These are phyloP conservation scores for Eulemur coronatus DNA, from an alignment of 2,797 vertebrate genomes.

Conservation along the genomic window DNA sequence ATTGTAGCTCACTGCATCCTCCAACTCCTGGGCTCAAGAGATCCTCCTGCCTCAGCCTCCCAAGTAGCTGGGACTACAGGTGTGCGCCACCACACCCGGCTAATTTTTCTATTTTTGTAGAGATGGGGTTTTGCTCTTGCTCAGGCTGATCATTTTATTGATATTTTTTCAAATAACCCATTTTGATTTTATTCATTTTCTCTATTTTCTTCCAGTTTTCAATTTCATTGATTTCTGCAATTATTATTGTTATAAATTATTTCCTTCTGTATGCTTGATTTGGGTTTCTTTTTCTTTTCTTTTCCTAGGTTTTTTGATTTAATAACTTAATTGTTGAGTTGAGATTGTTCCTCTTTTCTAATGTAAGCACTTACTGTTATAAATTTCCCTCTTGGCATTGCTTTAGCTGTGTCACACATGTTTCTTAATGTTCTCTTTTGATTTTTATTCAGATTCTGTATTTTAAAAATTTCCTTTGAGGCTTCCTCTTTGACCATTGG, in stretches of 20 bases:
- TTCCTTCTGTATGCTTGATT: neutral
- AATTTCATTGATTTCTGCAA: neutral
- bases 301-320: neutral
- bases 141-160: neutral
- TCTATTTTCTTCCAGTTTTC: neutral
- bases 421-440: neutral
- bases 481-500: neutral
- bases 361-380: neutral
- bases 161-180: neutral
- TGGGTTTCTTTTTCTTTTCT: neutral
- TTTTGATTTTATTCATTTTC: neutral
- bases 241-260: neutral
- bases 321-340: neutral
- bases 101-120: neutral
- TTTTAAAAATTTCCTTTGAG: neutral
- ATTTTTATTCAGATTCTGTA: neutral
- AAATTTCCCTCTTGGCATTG: neutral
- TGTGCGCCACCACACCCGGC: rapidly evolving
- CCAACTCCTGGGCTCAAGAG: neutral
- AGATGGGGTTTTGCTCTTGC: too few species aligned
- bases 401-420: neutral
- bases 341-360: neutral
- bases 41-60: neutral
- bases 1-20: neutral
- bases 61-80: neutral